phyloP scores from a whole-genome alignment of 2,888 invertebrate genomes.

The Pediacus dermestoides region DNA sequence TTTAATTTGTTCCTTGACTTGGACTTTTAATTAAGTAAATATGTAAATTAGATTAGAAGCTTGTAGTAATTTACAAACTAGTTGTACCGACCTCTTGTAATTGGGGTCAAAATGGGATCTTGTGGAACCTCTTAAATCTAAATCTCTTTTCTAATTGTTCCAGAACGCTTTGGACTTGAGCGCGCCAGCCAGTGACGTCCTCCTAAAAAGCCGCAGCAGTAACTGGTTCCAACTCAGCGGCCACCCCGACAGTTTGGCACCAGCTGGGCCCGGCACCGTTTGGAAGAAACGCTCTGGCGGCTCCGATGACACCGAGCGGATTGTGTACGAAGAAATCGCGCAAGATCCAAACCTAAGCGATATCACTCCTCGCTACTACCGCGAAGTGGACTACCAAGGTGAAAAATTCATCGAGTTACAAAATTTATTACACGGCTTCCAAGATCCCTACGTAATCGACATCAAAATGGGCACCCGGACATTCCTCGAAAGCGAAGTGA shows the following conservation, averaged over 20 bases:
- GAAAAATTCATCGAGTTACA: slow-evolving; percentile 92
- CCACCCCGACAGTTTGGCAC: slow-evolving; percentile 88
- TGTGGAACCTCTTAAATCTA: too few species aligned
- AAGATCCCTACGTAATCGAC: slow-evolving; percentile 93
- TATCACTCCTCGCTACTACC: slow-evolving; percentile 79
- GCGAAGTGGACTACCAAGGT: slow-evolving; percentile 74
- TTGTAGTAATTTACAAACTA: too few species aligned
- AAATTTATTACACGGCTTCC: slow-evolving; percentile 85
- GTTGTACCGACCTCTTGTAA: too few species aligned
- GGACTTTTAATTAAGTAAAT: too few species aligned
- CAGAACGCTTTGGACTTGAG: slow-evolving; percentile 90
- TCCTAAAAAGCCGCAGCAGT: slow-evolving; percentile 67
- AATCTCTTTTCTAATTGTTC: slow-evolving; percentile 33
- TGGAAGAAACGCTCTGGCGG: slow-evolving; percentile 81
- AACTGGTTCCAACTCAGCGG: slow-evolving; percentile 92
- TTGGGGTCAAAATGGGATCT: too few species aligned
- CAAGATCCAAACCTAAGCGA: slow-evolving; percentile 68
- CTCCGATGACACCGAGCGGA: slow-evolving; percentile 68
- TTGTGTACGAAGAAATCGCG: slow-evolving; percentile 75
- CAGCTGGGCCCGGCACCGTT: slow-evolving; percentile 88
- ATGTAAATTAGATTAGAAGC: too few species aligned
- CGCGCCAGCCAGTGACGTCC: slow-evolving; percentile 83
- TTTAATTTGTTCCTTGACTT: too few species aligned
- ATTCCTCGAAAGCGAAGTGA: slow-evolving; percentile 92
- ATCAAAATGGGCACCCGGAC: slow-evolving; percentile 96